Evolutionary conservation across 2,888 invertebrate genomes (phyloP), one percentile per base, ranked within the genome.

Genomic region (Pandemis corylana): DNA sequence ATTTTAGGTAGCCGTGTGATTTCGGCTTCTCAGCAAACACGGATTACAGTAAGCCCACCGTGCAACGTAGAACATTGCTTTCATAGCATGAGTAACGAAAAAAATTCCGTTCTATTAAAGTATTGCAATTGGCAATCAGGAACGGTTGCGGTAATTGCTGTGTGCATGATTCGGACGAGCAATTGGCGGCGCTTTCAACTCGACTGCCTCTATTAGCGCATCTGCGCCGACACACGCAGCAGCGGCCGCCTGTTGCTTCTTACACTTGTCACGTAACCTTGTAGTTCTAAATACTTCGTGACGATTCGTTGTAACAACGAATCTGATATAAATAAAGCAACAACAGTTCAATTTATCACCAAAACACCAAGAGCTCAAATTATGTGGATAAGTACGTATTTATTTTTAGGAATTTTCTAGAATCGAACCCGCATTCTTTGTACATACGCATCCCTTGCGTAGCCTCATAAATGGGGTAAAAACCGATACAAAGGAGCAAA

Each of bases 111-210:
- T 59, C 59, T 59, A 59, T 28, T 59, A 28, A 5, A 5, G 68
- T 68, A 12, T 42, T 42, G 59, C 13, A 42, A 68, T 56, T 56
- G 59, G 68, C 59, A 68, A 59, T 68, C 68, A 68, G 68, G 59
- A 68, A n/a, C 59, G 59, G 20, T 56, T 67, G 53, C 44, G n/a
- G 62, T 70, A 63, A 70, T 63, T 51, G 70, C 42, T 12, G 53
- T 41, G 41, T 46, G 62, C 62, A 28, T 65, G 70, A 64, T 64
- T 59, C 68, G 62, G 28, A n/a, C n/a, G 46, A 59, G 13, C 66
- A 62, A 62, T 62, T 62, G 62, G 36, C 62, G 41, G 62, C 62
- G 13, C 62, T 62, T 62, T 62, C 13, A 41, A 41, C 20, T 15
- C 46, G 20, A 15, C 56, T 20, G 56, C 36, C 62, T 41, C n/a